Percentiles rank a stretch among this genome's conserved stretches.
Conservation (phyloP, 53 echinoderm and acorn worm genomes). For the Henricia sp. region DNA sequence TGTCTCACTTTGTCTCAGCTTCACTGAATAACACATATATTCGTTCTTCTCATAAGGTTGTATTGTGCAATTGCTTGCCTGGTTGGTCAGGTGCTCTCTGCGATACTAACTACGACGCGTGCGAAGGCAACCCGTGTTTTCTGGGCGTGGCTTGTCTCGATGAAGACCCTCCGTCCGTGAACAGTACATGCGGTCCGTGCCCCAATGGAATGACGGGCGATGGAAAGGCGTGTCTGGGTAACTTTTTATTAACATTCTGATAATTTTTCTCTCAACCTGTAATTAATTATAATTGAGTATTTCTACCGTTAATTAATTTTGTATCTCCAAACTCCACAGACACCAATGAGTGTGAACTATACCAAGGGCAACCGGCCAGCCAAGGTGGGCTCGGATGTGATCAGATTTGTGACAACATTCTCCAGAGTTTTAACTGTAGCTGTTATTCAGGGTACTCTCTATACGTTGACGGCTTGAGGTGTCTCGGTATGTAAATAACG, state of each 20-base stretch:
- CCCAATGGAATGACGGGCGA: not conserved
- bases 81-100: not conserved
- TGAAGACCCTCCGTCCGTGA: slow-evolving; percentile 3
- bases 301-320: not conserved
- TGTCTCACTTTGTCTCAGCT: not conserved
- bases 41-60: not conserved
- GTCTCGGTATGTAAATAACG: slow-evolving; percentile 68
- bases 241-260: not conserved
- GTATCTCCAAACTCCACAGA: slow-evolving; percentile 34
- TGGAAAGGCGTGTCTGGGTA: not conserved
- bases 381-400: slow-evolving; percentile 68
- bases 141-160: not conserved
- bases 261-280: not conserved
- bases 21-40: not conserved
- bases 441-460: slow-evolving; percentile 70
- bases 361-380: slow-evolving; percentile 31
- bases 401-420: slow-evolving; percentile 72
- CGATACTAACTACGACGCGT: not conserved
- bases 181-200: not conserved
- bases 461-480: slow-evolving; percentile 64
- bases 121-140: not conserved
- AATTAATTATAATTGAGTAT: not conserved
- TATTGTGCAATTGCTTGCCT: not conserved
- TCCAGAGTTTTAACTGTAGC: slow-evolving; percentile 68
- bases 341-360: slow-evolving; percentile 72